Evolutionary conservation across 1,140 invertebrate species (phyloP).

Genomic region (Hyles euphorbiae): DNA sequence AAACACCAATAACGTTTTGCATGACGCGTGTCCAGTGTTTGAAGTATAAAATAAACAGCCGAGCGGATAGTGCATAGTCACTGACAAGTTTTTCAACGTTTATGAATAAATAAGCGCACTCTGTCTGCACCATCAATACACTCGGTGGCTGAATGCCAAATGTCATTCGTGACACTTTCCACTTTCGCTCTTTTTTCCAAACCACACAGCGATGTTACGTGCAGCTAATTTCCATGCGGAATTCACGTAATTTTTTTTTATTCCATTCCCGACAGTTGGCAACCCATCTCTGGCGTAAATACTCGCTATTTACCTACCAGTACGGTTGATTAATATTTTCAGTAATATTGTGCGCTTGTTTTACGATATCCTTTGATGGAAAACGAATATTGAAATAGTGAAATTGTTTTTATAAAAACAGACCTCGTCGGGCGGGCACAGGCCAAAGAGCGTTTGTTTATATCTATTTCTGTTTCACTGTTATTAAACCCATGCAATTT

Average conservation of each 20-base stretch:
- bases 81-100: constrained; percentile 67
- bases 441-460: no score
- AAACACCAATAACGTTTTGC: background rate
- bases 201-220: constrained; percentile 53
- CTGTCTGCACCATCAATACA: constrained; percentile 67
- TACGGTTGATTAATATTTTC: background rate
- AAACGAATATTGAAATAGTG: no score
- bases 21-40: constrained; percentile 14
- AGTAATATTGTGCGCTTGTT: background rate
- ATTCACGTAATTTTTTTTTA: constrained; percentile 10
- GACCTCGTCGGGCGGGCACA: no score
- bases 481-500: no score
- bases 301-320: background rate
- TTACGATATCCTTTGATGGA: no score
- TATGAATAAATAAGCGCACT: constrained; percentile 65
- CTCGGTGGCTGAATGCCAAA: constrained; percentile 61
- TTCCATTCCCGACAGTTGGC: constrained; percentile 7
- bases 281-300: background rate
- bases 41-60: constrained; percentile 38
- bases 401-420: no score
- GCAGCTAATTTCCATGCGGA: constrained; percentile 49
- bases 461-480: no score
- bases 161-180: constrained; percentile 67
- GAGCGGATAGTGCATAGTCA: constrained; percentile 31
- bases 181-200: constrained; percentile 61